Percentiles rank a stretch among this genome's conserved stretches.
Conservation (phyloP, 2,888 invertebrate genomes). For the Agrilus mali region DNA sequence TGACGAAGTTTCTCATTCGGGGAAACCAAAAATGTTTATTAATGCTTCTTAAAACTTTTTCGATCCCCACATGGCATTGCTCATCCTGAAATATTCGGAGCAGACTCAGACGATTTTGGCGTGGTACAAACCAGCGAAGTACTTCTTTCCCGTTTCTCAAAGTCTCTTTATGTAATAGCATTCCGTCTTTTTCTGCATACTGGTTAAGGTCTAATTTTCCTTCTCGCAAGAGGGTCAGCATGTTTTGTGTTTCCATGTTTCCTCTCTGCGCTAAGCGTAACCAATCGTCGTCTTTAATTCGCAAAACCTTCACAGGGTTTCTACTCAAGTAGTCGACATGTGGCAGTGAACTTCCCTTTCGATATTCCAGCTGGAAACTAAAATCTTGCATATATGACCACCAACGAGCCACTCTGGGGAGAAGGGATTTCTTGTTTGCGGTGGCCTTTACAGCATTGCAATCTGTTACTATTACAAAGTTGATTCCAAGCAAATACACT, state of each 20-base stretch:
- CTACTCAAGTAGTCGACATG: conserved; percentile 14
- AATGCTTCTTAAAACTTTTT: conserved; percentile 11
- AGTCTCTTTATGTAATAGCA: conserved; percentile 10
- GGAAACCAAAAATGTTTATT: conserved; percentile 8
- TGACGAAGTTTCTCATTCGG: conserved; percentile 15
- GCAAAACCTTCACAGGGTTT: conserved; percentile 7
- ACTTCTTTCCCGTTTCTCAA: conserved; percentile 8
- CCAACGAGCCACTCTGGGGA: conserved; percentile 21
- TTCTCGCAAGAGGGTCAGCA: conserved; percentile 8
- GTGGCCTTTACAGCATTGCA: conserved; percentile 19
- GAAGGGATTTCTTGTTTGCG: conserved; percentile 18
- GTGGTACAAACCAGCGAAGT: conserved; percentile 13
- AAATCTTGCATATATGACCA: conserved; percentile 20
- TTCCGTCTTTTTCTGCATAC: conserved; percentile 13
- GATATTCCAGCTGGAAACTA: conserved; percentile 11
- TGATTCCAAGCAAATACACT: conserved; percentile 16
- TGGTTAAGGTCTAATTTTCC: conserved; percentile 15
- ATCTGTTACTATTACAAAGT: too few relatives aligned
- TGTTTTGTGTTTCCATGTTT: conserved; percentile 8
- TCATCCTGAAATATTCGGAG: conserved; percentile 17
- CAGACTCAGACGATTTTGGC: conserved; percentile 14
- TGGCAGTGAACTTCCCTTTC: conserved; percentile 6
- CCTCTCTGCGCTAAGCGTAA: conserved; percentile 13
- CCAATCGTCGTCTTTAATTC: conserved; percentile 8
- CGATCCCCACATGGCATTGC: conserved; percentile 8